phyloP scores from a whole-genome alignment of 2,888 invertebrate species.

The Patella pellucida region DNA sequence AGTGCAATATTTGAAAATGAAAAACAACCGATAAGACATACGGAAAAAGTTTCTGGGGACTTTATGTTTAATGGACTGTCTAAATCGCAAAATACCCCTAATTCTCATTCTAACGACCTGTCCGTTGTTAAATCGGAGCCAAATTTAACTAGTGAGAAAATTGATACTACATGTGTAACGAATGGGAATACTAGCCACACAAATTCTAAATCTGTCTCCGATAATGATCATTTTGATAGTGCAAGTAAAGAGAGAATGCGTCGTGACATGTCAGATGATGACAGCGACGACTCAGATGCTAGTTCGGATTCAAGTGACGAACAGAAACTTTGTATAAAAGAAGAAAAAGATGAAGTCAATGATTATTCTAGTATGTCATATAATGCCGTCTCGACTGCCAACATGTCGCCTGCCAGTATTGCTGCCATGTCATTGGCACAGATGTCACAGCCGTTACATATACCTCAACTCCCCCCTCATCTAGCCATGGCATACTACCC shows the following conservation, averaged over 20 bases:
- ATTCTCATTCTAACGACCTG: background rate
- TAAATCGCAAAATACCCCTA: background rate
- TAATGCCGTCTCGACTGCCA: constrained; percentile 24
- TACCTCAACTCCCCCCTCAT: constrained; percentile 61
- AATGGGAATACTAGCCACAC: background rate
- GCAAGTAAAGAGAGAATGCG: background rate
- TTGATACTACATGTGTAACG: background rate
- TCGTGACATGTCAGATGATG: constrained; percentile 16
- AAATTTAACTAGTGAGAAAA: no score
- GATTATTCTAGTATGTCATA: constrained; percentile 14
- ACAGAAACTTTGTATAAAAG: constrained; percentile 28
- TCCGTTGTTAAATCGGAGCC: background rate
- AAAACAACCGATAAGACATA: constrained; percentile 23
- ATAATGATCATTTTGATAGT: constrained; percentile 9
- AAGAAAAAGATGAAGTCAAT: constrained; percentile 14
- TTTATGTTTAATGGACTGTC: background rate
- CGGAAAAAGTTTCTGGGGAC: constrained; percentile 12
- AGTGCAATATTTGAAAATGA: constrained; percentile 26
- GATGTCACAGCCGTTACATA: constrained; percentile 53
- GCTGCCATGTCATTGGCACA: constrained; percentile 41
- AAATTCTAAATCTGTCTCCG: constrained; percentile 1
- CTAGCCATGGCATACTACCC: constrained; percentile 63
- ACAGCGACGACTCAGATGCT: constrained; percentile 13
- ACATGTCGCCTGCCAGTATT: constrained; percentile 38
- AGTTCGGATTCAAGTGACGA: constrained; percentile 19